These are phyloP conservation scores for Xanthorhoe spadicearia DNA, from an alignment of 2,888 invertebrate species.

Conservation along the genomic window DNA sequence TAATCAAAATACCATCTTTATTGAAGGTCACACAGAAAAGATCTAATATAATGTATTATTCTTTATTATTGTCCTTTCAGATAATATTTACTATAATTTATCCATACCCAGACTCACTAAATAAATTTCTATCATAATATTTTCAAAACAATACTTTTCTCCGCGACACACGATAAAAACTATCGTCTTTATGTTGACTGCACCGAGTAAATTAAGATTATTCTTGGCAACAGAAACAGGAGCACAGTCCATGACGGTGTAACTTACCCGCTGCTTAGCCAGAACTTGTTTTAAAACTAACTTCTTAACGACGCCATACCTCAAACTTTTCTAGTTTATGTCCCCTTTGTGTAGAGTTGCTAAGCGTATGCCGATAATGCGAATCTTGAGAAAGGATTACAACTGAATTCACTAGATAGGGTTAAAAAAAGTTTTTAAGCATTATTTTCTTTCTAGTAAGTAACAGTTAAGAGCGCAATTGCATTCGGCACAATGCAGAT, in stretches of 20 bases:
- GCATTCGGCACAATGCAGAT: neutral
- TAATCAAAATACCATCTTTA: neutral
- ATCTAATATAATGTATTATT: too few species aligned
- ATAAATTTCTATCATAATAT: too few species aligned
- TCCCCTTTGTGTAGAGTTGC: slow-evolving; percentile 4
- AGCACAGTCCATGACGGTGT: neutral
- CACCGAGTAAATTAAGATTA: neutral
- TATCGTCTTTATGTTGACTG: too few species aligned
- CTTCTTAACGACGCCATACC: slow-evolving; percentile 9
- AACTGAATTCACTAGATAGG: neutral
- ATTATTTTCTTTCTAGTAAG: too few species aligned
- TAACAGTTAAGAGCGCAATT: too few species aligned
- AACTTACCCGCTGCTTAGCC: slow-evolving; percentile 6
- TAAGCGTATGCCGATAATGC: slow-evolving; percentile 15
- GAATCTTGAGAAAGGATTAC: neutral
- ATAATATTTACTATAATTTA: too few species aligned
- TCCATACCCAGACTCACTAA: too few species aligned
- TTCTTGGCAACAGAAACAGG: neutral
- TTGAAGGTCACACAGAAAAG: too few species aligned
- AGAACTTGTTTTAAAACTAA: slow-evolving; percentile 21
- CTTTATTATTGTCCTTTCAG: too few species aligned
- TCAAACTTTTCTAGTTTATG: slow-evolving; percentile 23
- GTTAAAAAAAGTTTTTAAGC: neutral
- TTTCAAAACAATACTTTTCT: too few species aligned
- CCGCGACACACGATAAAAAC: too few species aligned